These are phyloP conservation scores for Alloplasta piceator DNA, from an alignment of 2,888 invertebrate species.

Conservation along the genomic window DNA sequence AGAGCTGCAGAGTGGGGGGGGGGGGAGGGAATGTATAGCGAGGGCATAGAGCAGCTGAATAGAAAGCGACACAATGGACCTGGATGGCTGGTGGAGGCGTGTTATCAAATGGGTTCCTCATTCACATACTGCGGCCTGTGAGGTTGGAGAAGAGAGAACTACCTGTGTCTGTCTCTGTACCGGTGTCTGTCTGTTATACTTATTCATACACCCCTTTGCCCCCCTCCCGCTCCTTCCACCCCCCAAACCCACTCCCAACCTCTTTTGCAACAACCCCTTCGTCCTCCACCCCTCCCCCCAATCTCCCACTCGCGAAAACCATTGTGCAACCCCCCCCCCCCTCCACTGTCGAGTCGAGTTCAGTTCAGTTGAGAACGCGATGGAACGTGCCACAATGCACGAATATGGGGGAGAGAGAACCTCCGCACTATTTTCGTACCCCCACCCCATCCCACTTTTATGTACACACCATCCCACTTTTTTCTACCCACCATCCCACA, in stretches of 20 bases:
- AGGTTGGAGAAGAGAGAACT: constrained; percentile 67
- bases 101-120: constrained; percentile 84
- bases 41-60: constrained; percentile 82
- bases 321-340: constrained; percentile 76
- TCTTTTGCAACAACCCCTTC: constrained; percentile 60
- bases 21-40: constrained; percentile 67
- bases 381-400: constrained; percentile 83
- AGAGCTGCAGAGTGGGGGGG: constrained; percentile 61
- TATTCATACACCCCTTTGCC: constrained; percentile 78
- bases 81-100: constrained; percentile 82
- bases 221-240: background rate
- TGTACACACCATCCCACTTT: constrained; percentile 48
- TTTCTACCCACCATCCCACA: constrained; percentile 44
- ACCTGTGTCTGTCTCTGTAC: constrained; percentile 82
- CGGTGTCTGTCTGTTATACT: constrained; percentile 83
- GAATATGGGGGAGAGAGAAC: constrained; percentile 76
- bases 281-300: background rate
- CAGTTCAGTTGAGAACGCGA: constrained; percentile 82
- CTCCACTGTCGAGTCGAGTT: constrained; percentile 78
- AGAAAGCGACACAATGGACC: constrained; percentile 83
- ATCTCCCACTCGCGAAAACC: constrained; percentile 65
- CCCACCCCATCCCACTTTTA: constrained; percentile 57
- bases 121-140: constrained; percentile 82
- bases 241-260: too few species aligned
- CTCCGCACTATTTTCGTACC: constrained; percentile 63